phyloP scores from a whole-genome alignment of 2,113 vertebrate genomes.

The Suricata suricatta region DNA sequence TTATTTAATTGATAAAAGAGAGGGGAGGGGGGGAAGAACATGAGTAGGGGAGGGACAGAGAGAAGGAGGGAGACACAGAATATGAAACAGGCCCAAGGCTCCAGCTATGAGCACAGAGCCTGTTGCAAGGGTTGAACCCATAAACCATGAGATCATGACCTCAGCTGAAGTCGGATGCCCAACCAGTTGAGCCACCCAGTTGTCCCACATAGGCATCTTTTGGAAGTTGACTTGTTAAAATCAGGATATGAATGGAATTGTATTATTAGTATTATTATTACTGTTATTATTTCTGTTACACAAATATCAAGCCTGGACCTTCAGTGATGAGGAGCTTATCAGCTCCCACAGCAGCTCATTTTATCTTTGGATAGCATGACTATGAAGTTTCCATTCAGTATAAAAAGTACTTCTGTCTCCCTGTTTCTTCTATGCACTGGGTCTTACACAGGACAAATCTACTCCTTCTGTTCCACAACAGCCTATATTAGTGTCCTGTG shows the following conservation, averaged over 20 bases:
- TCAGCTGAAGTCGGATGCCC: too few species aligned
- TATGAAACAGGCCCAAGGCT: too few species aligned
- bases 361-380: conserved; percentile 9
- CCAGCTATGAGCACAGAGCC: too few species aligned
- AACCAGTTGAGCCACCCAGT: too few species aligned
- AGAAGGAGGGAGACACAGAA: too few species aligned
- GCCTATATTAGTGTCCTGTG: background rate
- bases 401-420: conserved; percentile 23
- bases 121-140: too few species aligned
- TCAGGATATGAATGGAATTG: background rate
- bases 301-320: background rate
- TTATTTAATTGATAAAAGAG: too few species aligned
- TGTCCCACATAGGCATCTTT: background rate
- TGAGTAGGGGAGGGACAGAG: too few species aligned
- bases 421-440: background rate
- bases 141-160: too few species aligned
- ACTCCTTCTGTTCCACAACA: background rate
- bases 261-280: background rate
- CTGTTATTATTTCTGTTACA: background rate
- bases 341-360: background rate
- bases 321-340: background rate
- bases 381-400: conserved; percentile 3
- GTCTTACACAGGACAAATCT: background rate
- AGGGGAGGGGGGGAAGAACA: too few species aligned
- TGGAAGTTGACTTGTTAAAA: background rate